phyloP scores from a whole-genome alignment of 2,888 invertebrate genomes.

The Microctonus brassicae region DNA sequence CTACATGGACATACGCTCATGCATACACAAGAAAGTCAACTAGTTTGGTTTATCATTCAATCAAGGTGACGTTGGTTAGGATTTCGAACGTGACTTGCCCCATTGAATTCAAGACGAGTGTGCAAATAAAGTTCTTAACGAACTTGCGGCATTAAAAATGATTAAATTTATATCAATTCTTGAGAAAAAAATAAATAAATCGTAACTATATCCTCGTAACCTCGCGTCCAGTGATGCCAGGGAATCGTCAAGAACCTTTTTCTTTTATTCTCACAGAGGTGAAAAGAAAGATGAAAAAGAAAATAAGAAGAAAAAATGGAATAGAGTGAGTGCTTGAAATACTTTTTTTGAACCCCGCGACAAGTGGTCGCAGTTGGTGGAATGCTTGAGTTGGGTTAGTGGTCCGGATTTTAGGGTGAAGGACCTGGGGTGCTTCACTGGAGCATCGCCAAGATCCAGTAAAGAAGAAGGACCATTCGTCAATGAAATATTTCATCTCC shows the following conservation, averaged over 20 bases:
- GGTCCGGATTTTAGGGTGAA: slow-evolving; percentile 36
- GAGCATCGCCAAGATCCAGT: slow-evolving; percentile 40
- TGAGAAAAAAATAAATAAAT: not conserved
- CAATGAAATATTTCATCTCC: not conserved
- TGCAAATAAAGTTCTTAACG: not conserved
- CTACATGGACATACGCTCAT: not conserved
- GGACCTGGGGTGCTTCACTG: slow-evolving; percentile 40
- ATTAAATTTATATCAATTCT: not conserved
- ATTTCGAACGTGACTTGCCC: not conserved
- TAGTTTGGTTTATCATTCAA: not conserved
- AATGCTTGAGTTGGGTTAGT: slow-evolving; percentile 35
- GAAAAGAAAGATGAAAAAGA: not conserved
- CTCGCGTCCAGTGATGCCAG: not conserved
- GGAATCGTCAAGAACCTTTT: not conserved
- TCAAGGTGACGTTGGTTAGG: not conserved
- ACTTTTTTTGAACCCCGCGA: slow-evolving; percentile 32
- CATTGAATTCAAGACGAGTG: not conserved
- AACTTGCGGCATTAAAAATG: not conserved
- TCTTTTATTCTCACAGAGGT: slow-evolving; percentile 21
- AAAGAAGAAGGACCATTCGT: not conserved
- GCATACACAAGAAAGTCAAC: not conserved
- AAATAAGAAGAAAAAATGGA: not conserved
- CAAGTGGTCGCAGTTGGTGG: slow-evolving; percentile 45
- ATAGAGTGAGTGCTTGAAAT: slow-evolving; percentile 40
- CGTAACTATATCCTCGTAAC: not conserved